Evolutionary conservation across 2,113 vertebrate genomes (phyloP).

Genomic region (Zingel zingel): DNA sequence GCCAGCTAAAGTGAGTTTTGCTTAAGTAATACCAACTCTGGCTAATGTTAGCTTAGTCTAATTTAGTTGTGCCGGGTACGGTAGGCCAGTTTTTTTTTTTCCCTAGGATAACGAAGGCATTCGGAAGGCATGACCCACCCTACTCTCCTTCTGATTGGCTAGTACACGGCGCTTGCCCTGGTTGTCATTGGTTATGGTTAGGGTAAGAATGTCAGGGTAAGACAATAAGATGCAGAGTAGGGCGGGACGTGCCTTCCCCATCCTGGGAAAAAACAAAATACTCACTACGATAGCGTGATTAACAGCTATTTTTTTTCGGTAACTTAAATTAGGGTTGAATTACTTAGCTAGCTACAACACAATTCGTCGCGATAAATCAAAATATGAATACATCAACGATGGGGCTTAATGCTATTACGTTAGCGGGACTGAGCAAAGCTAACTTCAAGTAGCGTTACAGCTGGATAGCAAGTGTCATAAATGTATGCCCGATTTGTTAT

Average conservation of each 20-base stretch:
- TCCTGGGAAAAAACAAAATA: too few species aligned
- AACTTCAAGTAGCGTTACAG: not conserved
- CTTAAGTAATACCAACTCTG: slow-evolving; percentile 9
- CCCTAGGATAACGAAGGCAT: too few species aligned
- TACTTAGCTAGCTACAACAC: not conserved
- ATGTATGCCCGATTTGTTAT: not conserved
- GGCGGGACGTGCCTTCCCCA: too few species aligned
- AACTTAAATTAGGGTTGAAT: not conserved
- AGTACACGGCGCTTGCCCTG: too few species aligned
- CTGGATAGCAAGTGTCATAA: not conserved
- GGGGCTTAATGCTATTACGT: not conserved
- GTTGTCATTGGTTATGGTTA: too few species aligned
- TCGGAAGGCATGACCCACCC: too few species aligned
- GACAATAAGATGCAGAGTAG: too few species aligned
- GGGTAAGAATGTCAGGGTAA: too few species aligned
- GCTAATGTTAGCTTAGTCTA: slow-evolving; percentile 54
- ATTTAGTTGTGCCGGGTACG: slow-evolving; percentile 39
- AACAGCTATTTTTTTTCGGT: not conserved
- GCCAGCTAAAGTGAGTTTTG: not conserved
- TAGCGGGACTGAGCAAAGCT: not conserved
- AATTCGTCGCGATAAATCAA: not conserved
- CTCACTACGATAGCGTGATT: too few species aligned
- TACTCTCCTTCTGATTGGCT: too few species aligned
- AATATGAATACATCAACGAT: too few species aligned
- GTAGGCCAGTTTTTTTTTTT: too few species aligned